Evolutionary conservation across 2,797 vertebrate species (phyloP), one percentile per base, ranked within the genome.

Genomic region (Capromys pilorides): DNA sequence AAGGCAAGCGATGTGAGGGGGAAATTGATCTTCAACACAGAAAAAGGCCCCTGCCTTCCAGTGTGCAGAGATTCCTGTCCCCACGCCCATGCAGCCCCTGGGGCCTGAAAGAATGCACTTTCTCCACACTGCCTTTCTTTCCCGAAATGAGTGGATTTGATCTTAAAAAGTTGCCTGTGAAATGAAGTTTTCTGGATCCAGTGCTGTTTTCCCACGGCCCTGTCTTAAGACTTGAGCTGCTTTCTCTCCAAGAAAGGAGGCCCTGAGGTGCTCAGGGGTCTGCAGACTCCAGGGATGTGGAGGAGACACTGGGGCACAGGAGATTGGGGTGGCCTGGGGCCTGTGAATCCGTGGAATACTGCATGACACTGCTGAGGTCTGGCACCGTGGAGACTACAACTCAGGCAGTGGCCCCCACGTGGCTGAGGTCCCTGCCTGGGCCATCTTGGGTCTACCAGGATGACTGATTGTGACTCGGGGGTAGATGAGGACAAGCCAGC

Each of bases 51-150:
- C 93, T 89, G 93, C 75, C 75, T 90, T 84, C 69, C 22, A 39
- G 59, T 0, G 3, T 6, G 39, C 19, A 31, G 54, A 83, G 69
- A 84, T 51, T 75, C 86, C 69, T 19, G 36, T 80, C 82, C 59
- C 93, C 69, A 22, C 78, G 95, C 94, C 95, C 88, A 36, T 22
- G 24, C 66, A 87, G 86, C 87, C 96, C 94, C 93, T 64, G 90
- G 86, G 94, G 82, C 90, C 96, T 10, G 1, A 66, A 95, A 88
- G 95, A 95, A 96, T 96, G 93, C 36, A 88, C 67, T 84, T 96
- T 95, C 96, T 79, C 89, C 88, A 83, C 54, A 1, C 85, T 71
- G 41, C 94, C 73, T 93, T 83, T 61, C 93, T 57, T 95, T 85
- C 73, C 89, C 33, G 80, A 88, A 95, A 92, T 64, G 88, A 85